These are phyloP conservation scores for Acropora tenuis DNA, from an alignment of 64 coral and sea anemone species.

Conservation along the genomic window DNA sequence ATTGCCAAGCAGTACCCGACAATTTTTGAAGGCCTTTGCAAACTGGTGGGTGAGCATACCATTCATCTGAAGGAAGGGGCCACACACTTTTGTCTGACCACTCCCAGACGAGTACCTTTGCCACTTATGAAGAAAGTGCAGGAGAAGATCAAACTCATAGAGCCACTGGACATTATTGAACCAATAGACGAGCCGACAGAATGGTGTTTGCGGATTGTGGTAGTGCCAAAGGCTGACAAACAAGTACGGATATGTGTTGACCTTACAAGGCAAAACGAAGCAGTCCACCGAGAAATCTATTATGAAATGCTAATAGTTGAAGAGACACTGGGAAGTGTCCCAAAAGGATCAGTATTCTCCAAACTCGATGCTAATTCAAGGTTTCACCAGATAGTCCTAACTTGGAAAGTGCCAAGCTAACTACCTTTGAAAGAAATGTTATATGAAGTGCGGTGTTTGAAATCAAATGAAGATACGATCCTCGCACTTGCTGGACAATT, in stretches of 20 bases:
- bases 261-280: constrained; percentile 9
- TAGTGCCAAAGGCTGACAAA: constrained; percentile 5
- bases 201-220: constrained; percentile 14
- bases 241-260: not conserved
- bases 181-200: constrained; percentile 10
- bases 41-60: constrained; percentile 17
- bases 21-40: constrained; percentile 23
- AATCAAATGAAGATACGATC: too few relatives aligned
- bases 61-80: constrained; percentile 13
- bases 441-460: too few relatives aligned
- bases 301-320: constrained; percentile 11
- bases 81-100: constrained; percentile 12
- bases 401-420: not conserved
- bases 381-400: not conserved
- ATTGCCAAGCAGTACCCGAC: constrained; percentile 37
- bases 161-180: not conserved
- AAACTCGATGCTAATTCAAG: not conserved
- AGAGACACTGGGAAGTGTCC: not conserved
- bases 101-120: not conserved
- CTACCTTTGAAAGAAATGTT: not conserved
- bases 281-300: constrained; percentile 19
- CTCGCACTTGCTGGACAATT: too few relatives aligned
- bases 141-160: not conserved
- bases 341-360: not conserved
- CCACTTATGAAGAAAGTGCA: constrained; percentile 24